phyloP scores from a whole-genome alignment of 2,888 invertebrate genomes.

The Desoria tigrina region DNA sequence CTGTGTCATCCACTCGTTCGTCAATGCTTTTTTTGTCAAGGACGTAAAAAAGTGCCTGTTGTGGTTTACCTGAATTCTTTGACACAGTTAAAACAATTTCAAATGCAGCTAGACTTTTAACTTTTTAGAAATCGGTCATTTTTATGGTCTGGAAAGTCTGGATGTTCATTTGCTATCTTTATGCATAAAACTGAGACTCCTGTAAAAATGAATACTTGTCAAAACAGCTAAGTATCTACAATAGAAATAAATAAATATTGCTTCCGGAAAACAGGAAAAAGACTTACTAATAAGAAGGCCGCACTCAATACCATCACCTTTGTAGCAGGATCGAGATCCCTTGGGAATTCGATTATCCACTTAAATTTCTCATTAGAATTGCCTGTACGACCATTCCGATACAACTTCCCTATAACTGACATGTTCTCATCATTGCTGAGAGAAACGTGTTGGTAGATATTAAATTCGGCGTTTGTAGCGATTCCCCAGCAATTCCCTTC shows the following conservation, averaged over 20 bases:
- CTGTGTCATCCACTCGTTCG: no score
- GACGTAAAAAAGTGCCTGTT: no score
- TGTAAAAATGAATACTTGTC: constrained; percentile 2
- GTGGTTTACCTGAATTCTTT: no score
- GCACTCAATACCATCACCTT: constrained; percentile 17
- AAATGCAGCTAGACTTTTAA: no score
- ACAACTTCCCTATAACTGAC: constrained; percentile 10
- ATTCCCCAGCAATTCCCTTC: constrained; percentile 27
- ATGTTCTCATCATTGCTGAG: neutral
- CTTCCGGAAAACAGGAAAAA: neutral
- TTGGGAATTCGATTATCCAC: constrained; percentile 29
- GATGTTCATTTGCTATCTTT: no score
- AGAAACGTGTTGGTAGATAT: neutral
- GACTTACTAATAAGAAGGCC: constrained; percentile 22
- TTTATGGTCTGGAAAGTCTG: no score
- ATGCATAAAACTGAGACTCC: constrained; percentile 19
- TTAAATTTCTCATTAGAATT: constrained; percentile 5
- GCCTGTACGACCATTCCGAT: neutral
- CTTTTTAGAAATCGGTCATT: no score
- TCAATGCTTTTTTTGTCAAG: no score
- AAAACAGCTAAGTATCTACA: constrained; percentile 1
- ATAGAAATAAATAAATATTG: neutral
- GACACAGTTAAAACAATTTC: no score
- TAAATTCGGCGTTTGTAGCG: constrained; percentile 11
- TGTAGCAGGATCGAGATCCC: constrained; percentile 21